phyloP scores from a whole-genome alignment of 2,797 vertebrate genomes.

The Argentina silus region DNA sequence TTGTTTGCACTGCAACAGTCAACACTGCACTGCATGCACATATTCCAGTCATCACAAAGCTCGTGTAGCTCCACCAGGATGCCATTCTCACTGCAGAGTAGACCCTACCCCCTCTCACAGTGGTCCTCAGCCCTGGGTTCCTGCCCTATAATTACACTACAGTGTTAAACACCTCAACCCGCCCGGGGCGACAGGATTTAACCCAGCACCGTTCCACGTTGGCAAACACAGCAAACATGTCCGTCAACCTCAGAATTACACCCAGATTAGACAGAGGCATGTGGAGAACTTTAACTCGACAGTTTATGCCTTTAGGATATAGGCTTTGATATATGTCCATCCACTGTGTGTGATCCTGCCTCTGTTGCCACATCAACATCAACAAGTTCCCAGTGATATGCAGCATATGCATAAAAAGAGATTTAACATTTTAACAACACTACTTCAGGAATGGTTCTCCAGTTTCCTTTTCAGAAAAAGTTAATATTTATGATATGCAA shows the following conservation, averaged over 20 bases:
- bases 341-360: conserved; percentile 29
- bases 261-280: conserved; percentile 51
- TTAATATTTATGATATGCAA: background rate
- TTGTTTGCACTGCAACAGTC: background rate
- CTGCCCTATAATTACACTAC: conserved; percentile 34
- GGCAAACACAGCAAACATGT: conserved; percentile 56
- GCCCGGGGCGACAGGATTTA: conserved; percentile 56
- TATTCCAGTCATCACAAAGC: background rate
- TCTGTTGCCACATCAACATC: conserved; percentile 35
- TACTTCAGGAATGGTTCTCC: background rate
- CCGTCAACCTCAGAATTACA: conserved; percentile 64
- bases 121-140: conserved; percentile 39
- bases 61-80: conserved; percentile 18
- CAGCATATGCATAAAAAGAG: too few relatives aligned
- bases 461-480: too few relatives aligned
- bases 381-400: conserved; percentile 30
- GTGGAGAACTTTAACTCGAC: conserved; percentile 43
- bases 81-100: conserved; percentile 22
- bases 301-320: conserved; percentile 53
- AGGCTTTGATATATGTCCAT: conserved; percentile 30
- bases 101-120: conserved; percentile 17
- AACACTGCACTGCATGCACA: conserved; percentile 8
- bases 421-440: too few relatives aligned
- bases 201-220: conserved; percentile 26
- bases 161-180: conserved; percentile 48